Conservation (phyloP, 1,140 invertebrate genomes). For the Dolichoris vasculosae region DNA sequence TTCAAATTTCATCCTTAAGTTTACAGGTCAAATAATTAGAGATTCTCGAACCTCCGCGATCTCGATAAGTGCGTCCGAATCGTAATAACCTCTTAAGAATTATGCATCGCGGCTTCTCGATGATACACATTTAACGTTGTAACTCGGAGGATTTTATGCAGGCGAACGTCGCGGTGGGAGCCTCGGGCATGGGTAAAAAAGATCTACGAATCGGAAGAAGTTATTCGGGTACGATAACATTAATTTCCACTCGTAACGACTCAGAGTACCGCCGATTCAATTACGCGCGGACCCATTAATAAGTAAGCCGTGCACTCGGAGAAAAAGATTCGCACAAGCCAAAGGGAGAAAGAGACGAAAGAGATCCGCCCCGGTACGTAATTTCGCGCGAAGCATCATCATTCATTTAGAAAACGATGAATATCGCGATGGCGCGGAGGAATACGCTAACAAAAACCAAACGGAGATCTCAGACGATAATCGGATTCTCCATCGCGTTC, state of each 20-base stretch:
- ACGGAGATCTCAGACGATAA: neutral
- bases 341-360: neutral
- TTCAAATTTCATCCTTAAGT: neutral
- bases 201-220: slow-evolving; percentile 24
- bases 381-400: slow-evolving; percentile 32
- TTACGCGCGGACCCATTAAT: slow-evolving; percentile 38
- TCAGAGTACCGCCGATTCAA: slow-evolving; percentile 27
- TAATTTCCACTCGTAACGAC: slow-evolving; percentile 27
- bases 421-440: slow-evolving; percentile 18
- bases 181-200: neutral
- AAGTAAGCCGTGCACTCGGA: neutral
- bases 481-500: neutral
- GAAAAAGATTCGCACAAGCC: neutral
- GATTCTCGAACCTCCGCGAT: neutral
- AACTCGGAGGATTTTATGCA: neutral
- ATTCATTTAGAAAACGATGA: slow-evolving; percentile 21
- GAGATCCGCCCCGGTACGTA: neutral
- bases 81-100: neutral
- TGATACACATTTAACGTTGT: neutral
- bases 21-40: neutral
- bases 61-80: neutral
- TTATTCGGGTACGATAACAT: slow-evolving; percentile 30
- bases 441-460: slow-evolving; percentile 13
- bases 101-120: neutral
- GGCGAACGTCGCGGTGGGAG: neutral